Evolutionary conservation across 2,888 invertebrate species (phyloP).

Genomic region (Chirona hameri): DNA sequence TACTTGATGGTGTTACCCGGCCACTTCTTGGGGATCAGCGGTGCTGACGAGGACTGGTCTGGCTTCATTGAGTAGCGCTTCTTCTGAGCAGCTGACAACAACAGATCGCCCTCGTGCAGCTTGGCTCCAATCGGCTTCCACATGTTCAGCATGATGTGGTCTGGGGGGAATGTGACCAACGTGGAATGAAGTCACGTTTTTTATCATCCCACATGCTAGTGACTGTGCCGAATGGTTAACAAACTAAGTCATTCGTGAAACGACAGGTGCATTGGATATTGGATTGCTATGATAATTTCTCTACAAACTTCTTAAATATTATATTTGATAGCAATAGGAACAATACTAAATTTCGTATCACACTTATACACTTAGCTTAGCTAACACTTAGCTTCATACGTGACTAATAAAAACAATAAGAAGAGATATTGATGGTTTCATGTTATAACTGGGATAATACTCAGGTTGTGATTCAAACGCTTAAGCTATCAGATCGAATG

Average conservation of each 20-base stretch:
- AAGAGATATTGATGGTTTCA: too few species aligned
- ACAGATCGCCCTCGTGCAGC: background rate
- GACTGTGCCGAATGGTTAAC: background rate
- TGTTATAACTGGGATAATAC: background rate
- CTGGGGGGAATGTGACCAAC: background rate
- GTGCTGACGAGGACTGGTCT: background rate
- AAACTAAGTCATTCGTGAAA: background rate
- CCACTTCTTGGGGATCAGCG: background rate
- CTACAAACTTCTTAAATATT: background rate
- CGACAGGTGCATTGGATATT: background rate
- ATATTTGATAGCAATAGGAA: background rate
- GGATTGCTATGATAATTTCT: background rate
- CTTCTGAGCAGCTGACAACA: background rate
- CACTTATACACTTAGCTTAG: background rate
- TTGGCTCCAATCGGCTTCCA: background rate
- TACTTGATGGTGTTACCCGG: background rate
- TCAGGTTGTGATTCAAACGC: background rate
- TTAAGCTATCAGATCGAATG: background rate
- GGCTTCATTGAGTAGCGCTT: slow-evolving; percentile 13
- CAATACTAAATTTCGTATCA: background rate
- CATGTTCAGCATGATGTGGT: background rate
- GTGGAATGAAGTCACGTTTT: background rate
- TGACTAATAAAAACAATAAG: background rate
- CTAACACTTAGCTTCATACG: background rate
- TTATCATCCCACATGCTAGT: too few species aligned